Evolutionary conservation across 2,797 vertebrate genomes (phyloP).

Genomic region (Acanthurus tractus): DNA sequence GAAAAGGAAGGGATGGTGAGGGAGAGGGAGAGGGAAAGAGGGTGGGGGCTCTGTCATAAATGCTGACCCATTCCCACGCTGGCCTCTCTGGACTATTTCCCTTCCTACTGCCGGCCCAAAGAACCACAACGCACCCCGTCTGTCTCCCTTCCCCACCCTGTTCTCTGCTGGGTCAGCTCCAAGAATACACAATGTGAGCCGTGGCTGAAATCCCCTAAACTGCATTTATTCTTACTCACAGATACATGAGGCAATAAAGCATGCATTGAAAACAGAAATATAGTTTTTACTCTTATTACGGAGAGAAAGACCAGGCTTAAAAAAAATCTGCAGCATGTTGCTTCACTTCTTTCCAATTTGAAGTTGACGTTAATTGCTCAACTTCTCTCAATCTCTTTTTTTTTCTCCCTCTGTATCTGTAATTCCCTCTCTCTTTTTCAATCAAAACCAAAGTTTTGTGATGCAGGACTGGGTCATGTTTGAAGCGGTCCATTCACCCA

Average conservation of each 20-base stretch:
- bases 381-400: neutral
- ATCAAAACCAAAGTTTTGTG: conserved; percentile 54
- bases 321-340: conserved; percentile 10
- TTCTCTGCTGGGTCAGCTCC: conserved; percentile 48
- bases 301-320: neutral
- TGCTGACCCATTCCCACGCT: conserved; percentile 87
- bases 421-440: conserved; percentile 26
- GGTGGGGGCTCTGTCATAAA: conserved; percentile 77
- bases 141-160: conserved; percentile 54
- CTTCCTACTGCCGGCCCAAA: conserved; percentile 61
- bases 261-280: conserved; percentile 20
- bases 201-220: conserved; percentile 38
- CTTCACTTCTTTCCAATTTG: neutral
- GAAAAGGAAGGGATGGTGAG: conserved; percentile 23
- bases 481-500: conserved; percentile 63
- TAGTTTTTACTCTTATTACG: neutral
- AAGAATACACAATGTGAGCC: conserved; percentile 52
- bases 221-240: conserved; percentile 34
- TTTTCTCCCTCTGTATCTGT: conserved; percentile 10
- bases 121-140: conserved; percentile 61
- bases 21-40: conserved; percentile 35
- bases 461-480: conserved; percentile 52
- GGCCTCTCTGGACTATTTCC: conserved; percentile 72
- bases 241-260: conserved; percentile 31
- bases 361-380: conserved; percentile 17